phyloP scores from a whole-genome alignment of 2,888 invertebrate species.

The Bhutanitis thaidina region DNA sequence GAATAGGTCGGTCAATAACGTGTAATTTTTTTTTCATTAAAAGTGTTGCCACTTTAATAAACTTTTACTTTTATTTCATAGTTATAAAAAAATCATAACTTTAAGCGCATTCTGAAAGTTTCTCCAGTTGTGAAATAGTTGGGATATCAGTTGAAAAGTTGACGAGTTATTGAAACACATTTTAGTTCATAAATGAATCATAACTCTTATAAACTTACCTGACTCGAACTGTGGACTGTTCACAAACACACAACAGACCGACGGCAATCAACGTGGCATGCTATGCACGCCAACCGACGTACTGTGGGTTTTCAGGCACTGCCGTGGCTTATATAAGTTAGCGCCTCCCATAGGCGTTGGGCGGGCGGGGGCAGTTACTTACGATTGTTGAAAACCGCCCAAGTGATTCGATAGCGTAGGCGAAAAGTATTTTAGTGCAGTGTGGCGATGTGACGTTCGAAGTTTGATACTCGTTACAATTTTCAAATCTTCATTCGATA shows the following conservation, averaged over 20 bases:
- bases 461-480: background rate
- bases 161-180: too few species aligned
- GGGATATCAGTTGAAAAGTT: too few species aligned
- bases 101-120: too few species aligned
- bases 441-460: background rate
- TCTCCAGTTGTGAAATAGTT: too few species aligned
- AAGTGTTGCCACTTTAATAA: too few species aligned
- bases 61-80: too few species aligned
- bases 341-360: slow-evolving; percentile 30
- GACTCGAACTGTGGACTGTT: slow-evolving; percentile 4
- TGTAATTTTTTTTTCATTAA: too few species aligned
- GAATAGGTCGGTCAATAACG: too few species aligned
- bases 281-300: slow-evolving; percentile 20
- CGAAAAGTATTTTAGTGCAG: slow-evolving; percentile 5
- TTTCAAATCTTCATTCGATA: too few species aligned
- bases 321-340: slow-evolving; percentile 26
- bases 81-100: too few species aligned
- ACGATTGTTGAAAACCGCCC: slow-evolving; percentile 17
- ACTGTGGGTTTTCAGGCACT: slow-evolving; percentile 22
- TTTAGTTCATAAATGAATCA: too few species aligned
- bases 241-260: slow-evolving; percentile 8
- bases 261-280: slow-evolving; percentile 24
- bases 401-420: slow-evolving; percentile 12
- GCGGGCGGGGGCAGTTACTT: slow-evolving; percentile 23
- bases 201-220: slow-evolving; percentile 10